phyloP scores from a whole-genome alignment of 1,140 invertebrate genomes.

The Magallana gigas region DNA sequence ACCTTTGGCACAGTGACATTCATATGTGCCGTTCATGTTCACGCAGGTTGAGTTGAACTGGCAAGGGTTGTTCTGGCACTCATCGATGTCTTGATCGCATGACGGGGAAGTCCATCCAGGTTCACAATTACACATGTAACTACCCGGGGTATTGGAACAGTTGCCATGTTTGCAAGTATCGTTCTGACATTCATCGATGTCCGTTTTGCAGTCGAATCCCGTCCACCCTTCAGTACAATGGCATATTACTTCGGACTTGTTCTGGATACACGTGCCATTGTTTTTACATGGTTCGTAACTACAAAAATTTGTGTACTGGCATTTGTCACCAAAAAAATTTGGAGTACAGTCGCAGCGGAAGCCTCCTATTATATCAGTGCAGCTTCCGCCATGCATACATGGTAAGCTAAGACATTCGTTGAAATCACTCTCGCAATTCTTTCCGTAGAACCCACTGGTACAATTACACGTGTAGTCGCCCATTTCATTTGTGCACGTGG shows the following conservation, averaged over 20 bases:
- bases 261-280: slow-evolving; percentile 93
- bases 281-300: slow-evolving; percentile 90
- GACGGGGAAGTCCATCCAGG: slow-evolving; percentile 81
- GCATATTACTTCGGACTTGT: slow-evolving; percentile 34
- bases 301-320: slow-evolving; percentile 88
- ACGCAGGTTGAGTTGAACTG: slow-evolving; percentile 86
- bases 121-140: slow-evolving; percentile 70
- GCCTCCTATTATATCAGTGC: slow-evolving; percentile 90
- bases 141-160: slow-evolving; percentile 25
- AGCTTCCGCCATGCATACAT: slow-evolving; percentile 90
- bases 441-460: slow-evolving; percentile 69
- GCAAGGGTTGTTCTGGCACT: slow-evolving; percentile 90
- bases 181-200: slow-evolving; percentile 21
- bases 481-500: slow-evolving; percentile 45
- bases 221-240: slow-evolving; percentile 5
- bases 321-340: slow-evolving; percentile 91
- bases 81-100: slow-evolving; percentile 82
- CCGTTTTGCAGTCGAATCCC: slow-evolving; percentile 19
- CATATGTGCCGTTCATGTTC: slow-evolving; percentile 41
- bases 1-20: slow-evolving; percentile 73
- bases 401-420: slow-evolving; percentile 96
- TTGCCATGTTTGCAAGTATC: slow-evolving; percentile 33
- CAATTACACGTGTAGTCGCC: slow-evolving; percentile 27
- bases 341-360: slow-evolving; percentile 89
- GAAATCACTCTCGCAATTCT: slow-evolving; percentile 47